A percentile compares a stretch with the other conserved stretches of the same genome.
Evolutionary conservation across 1,140 invertebrate genomes (phyloP).

Genomic region (Oryzaephilus surinamensis): DNA sequence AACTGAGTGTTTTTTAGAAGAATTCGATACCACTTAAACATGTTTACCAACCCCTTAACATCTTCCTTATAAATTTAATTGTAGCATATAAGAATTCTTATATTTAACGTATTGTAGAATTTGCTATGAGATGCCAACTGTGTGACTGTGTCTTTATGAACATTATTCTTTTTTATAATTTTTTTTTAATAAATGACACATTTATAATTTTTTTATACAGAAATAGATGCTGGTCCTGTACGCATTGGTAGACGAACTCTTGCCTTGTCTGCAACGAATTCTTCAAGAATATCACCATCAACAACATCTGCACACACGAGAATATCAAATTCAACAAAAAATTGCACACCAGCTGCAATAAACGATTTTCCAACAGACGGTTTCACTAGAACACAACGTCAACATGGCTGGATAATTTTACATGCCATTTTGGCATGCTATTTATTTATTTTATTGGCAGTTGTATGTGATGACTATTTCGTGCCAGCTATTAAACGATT

Average conservation of each 20-base stretch:
- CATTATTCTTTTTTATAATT: too few relatives aligned
- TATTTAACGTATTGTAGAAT: too few relatives aligned
- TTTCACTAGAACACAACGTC: slow-evolving; percentile 65
- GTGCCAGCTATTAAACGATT: slow-evolving; percentile 80
- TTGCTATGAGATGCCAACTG: too few relatives aligned
- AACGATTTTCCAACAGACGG: slow-evolving; percentile 74
- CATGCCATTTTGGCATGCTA: slow-evolving; percentile 76
- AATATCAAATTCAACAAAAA: too few relatives aligned
- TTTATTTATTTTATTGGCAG: slow-evolving; percentile 70
- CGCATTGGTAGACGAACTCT: neutral
- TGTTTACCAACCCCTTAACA: too few relatives aligned
- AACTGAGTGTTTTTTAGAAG: too few relatives aligned
- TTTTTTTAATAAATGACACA: neutral
- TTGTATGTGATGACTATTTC: slow-evolving; percentile 83
- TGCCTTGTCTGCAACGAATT: slow-evolving; percentile 3
- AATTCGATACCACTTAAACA: too few relatives aligned
- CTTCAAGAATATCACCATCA: neutral
- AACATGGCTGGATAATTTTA: slow-evolving; percentile 68
- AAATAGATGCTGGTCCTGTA: neutral
- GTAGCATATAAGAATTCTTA: too few relatives aligned
- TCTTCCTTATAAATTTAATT: too few relatives aligned
- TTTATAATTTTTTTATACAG: neutral
- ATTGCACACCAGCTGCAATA: slow-evolving; percentile 76
- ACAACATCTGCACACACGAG: too few relatives aligned
- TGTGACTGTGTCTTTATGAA: too few relatives aligned